These are phyloP conservation scores for Pseudorhiza aurosa DNA, from an alignment of 30 jellyfish, hydroid and myxozoan species.

Conservation along the genomic window DNA sequence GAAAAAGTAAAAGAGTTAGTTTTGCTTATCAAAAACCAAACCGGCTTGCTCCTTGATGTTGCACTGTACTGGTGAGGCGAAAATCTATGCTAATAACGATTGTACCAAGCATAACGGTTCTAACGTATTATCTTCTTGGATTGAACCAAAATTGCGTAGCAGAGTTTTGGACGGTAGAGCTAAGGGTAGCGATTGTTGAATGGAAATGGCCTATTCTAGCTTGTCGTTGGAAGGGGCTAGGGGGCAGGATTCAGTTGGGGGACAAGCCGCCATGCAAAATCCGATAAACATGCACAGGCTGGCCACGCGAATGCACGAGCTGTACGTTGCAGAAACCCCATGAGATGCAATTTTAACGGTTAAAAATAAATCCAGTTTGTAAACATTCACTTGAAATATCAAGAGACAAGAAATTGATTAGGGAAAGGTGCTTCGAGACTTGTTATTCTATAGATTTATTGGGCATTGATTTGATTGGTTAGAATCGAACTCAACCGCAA, in stretches of 20 bases:
- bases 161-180: neutral
- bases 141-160: neutral
- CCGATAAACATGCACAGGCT: neutral
- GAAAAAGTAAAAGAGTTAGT: no score
- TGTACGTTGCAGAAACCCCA: neutral
- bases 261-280: neutral
- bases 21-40: no score
- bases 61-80: no score
- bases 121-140: no score
- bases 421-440: neutral
- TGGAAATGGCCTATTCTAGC: neutral
- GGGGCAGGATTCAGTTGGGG: neutral
- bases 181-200: neutral
- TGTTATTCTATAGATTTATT: neutral
- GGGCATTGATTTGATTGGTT: neutral
- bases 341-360: neutral
- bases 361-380: neutral
- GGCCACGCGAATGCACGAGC: constrained; percentile 54
- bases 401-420: constrained; percentile 33
- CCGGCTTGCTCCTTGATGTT: no score
- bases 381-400: constrained; percentile 8
- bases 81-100: no score
- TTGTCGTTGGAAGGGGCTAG: neutral
- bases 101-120: no score
- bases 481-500: no score